Conservation (phyloP, 2,113 vertebrate genomes). For the Elgaria multicarinata region DNA sequence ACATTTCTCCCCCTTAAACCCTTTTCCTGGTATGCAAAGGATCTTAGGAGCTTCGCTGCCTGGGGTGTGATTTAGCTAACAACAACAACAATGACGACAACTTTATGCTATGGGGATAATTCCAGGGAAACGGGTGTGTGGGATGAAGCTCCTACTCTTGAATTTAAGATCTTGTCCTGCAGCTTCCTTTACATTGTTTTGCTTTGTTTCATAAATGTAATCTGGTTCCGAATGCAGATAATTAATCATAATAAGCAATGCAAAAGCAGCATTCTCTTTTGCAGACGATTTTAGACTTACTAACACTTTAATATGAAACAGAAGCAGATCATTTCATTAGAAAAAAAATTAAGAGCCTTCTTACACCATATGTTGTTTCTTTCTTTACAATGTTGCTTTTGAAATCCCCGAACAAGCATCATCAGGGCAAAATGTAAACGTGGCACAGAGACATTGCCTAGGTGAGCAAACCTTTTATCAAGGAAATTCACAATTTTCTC, state of each 20-base stretch:
- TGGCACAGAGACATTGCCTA: conserved; percentile 24
- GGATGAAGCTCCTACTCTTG: too few species aligned
- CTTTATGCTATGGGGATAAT: too few species aligned
- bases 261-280: conserved; percentile 80
- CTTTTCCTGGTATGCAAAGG: too few species aligned
- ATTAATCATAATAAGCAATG: conserved; percentile 82
- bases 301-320: conserved; percentile 86
- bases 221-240: conserved; percentile 79
- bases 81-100: too few species aligned
- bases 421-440: conserved; percentile 58
- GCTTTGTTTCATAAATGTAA: conserved; percentile 67
- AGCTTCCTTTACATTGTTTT: background rate
- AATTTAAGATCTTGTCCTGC: conserved; percentile 38
- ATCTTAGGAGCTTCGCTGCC: too few species aligned
- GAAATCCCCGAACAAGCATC: conserved; percentile 64
- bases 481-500: conserved; percentile 38
- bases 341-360: conserved; percentile 71
- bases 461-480: conserved; percentile 49
- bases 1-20: too few species aligned
- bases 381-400: conserved; percentile 70
- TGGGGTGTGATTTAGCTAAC: too few species aligned
- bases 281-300: conserved; percentile 83
- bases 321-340: conserved; percentile 82
- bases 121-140: too few species aligned
- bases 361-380: conserved; percentile 74